Percentiles rank a stretch among this genome's conserved stretches.
Conservation (phyloP, 2,113 vertebrate genomes). For the Octodon degus region DNA sequence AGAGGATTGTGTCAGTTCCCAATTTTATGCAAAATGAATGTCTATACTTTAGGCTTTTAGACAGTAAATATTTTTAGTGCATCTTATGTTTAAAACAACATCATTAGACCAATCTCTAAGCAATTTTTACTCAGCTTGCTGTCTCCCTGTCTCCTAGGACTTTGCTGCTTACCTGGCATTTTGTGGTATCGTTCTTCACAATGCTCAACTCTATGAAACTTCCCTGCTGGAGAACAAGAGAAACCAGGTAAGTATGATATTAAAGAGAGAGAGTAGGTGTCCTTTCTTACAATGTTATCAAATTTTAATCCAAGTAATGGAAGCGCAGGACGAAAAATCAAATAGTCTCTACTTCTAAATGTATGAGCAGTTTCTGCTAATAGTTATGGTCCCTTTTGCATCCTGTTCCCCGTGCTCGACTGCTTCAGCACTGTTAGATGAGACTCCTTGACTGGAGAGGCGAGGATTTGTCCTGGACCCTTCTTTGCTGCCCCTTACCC, state of each 20-base stretch:
- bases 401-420: background rate
- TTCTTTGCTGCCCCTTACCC: background rate
- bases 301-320: background rate
- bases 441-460: background rate
- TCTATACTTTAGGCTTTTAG: background rate
- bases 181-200: constrained; percentile 98
- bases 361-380: background rate
- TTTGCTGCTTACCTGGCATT: constrained; percentile 97
- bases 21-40: background rate
- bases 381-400: background rate
- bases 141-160: constrained; percentile 87
- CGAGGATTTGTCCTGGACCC: background rate
- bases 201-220: constrained; percentile 96
- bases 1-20: background rate
- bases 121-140: background rate
- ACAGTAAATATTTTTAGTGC: background rate
- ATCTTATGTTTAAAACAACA: background rate
- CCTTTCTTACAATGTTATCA: background rate
- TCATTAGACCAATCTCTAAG: background rate
- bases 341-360: background rate
- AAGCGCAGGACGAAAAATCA: background rate
- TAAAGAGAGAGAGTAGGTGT: background rate
- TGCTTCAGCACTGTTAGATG: background rate
- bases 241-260: constrained; percentile 90
- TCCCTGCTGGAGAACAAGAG: constrained; percentile 96